These are phyloP conservation scores for Orthosia incerta DNA, from an alignment of 2,888 invertebrate genomes.

Conservation along the genomic window DNA sequence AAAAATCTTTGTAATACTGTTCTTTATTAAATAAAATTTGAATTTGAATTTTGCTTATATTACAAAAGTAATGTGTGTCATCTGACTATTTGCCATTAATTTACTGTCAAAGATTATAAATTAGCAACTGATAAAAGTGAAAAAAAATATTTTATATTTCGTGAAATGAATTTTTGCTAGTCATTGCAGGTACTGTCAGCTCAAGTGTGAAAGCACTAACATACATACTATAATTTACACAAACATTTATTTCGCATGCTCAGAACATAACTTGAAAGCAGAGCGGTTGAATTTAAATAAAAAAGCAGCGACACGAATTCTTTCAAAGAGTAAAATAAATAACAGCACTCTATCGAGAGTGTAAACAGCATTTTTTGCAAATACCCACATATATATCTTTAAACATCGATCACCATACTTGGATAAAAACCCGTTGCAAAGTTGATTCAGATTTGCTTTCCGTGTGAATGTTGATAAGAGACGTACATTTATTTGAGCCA, in stretches of 20 bases:
- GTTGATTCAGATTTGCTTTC: slow-evolving; percentile 70
- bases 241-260: slow-evolving; percentile 1
- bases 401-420: slow-evolving; percentile 54
- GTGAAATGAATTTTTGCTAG: not conserved
- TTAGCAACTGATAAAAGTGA: not conserved
- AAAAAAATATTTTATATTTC: no score
- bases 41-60: not conserved
- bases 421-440: slow-evolving; percentile 68
- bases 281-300: slow-evolving; percentile 27
- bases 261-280: slow-evolving; percentile 15
- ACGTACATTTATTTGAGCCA: slow-evolving; percentile 55
- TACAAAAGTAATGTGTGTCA: not conserved
- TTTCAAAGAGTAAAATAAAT: slow-evolving; percentile 49
- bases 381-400: slow-evolving; percentile 63
- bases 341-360: slow-evolving; percentile 48
- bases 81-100: not conserved
- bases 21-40: no score
- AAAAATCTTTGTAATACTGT: no score
- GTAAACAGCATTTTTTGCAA: slow-evolving; percentile 56
- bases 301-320: slow-evolving; percentile 45
- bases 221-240: not conserved
- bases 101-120: not conserved
- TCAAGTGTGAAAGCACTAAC: not conserved
- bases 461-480: slow-evolving; percentile 69
- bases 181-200: not conserved